These are phyloP conservation scores for Perccottus glenii DNA, from an alignment of 2,113 vertebrate species.

Conservation along the genomic window DNA sequence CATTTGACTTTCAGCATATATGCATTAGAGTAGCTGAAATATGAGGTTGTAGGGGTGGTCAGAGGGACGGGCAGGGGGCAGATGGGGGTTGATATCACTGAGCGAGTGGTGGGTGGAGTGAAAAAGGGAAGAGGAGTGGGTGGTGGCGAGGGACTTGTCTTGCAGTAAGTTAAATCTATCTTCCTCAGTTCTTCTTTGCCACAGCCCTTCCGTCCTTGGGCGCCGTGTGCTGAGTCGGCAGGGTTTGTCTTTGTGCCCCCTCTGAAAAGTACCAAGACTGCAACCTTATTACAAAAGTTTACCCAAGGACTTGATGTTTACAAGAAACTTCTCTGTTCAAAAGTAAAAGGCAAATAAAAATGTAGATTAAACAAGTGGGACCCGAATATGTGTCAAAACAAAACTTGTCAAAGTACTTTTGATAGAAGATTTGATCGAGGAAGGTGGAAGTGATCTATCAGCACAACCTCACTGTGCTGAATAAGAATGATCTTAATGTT, in stretches of 20 bases:
- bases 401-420: conserved; percentile 10
- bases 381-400: conserved; percentile 6
- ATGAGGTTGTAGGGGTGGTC: conserved; percentile 7
- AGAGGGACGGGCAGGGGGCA: conserved; percentile 12
- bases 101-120: conserved; percentile 48
- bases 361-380: conserved; percentile 4
- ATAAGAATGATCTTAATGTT: neutral
- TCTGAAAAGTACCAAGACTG: conserved; percentile 60
- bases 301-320: conserved; percentile 60
- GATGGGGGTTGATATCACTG: conserved; percentile 46
- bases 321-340: conserved; percentile 25
- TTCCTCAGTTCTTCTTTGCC: conserved; percentile 62
- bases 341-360: conserved; percentile 1
- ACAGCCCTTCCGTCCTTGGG: conserved; percentile 64
- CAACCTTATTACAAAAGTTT: conserved; percentile 71
- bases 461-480: neutral
- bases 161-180: conserved; percentile 68
- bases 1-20: no score
- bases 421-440: neutral
- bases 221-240: conserved; percentile 65
- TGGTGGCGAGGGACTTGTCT: conserved; percentile 63
- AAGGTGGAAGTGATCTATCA: neutral
- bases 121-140: conserved; percentile 51
- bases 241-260: conserved; percentile 58
- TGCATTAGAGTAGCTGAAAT: neutral